A percentile compares a stretch with the other conserved stretches of the same genome.
phyloP scores from a whole-genome alignment of 2,113 vertebrate genomes.

The Ascaphus truei region DNA sequence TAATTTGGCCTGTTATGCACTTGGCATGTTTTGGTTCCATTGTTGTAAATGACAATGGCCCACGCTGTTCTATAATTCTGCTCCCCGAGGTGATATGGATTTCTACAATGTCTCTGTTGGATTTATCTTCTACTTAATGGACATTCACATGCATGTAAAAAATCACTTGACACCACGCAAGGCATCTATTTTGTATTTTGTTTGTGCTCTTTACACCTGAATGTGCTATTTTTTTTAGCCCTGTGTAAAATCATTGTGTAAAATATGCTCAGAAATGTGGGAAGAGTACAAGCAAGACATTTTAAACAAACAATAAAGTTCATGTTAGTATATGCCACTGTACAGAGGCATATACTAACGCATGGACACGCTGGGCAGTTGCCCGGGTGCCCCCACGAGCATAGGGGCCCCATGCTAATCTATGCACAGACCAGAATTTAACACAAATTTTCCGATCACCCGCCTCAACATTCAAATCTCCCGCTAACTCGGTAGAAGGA shows the following conservation, averaged over 20 bases:
- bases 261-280: too few relatives aligned
- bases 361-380: too few relatives aligned
- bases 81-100: conserved; percentile 30
- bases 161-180: neutral
- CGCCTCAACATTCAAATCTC: too few relatives aligned
- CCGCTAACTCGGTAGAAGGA: too few relatives aligned
- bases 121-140: conserved; percentile 2
- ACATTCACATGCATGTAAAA: neutral
- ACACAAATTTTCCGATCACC: too few relatives aligned
- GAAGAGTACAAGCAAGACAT: too few relatives aligned
- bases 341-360: too few relatives aligned
- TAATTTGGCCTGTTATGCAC: conserved; percentile 4
- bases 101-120: conserved; percentile 22
- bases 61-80: conserved; percentile 20
- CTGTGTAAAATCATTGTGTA: neutral
- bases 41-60: conserved; percentile 15
- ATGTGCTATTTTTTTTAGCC: neutral
- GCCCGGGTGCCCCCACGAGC: too few relatives aligned
- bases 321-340: too few relatives aligned
- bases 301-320: too few relatives aligned
- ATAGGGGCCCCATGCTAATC: too few relatives aligned
- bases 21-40: conserved; percentile 27
- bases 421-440: too few relatives aligned
- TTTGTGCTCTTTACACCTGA: neutral
- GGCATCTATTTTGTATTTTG: neutral